Conservation (phyloP, 2,797 vertebrate genomes). For the Graptemys geographica region DNA sequence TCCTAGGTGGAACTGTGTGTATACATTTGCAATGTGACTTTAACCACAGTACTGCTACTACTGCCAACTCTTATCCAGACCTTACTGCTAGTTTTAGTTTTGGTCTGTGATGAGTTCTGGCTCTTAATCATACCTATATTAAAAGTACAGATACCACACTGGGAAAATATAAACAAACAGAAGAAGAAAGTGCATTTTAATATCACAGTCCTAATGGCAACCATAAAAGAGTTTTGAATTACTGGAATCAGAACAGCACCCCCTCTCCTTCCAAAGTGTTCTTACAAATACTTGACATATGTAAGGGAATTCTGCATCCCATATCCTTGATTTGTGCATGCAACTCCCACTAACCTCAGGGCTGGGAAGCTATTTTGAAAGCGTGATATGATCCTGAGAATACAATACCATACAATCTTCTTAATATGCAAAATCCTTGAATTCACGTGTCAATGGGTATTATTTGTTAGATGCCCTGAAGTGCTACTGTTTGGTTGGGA, state of each 20-base stretch:
- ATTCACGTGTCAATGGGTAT: slow-evolving; percentile 49
- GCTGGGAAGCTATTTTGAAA: slow-evolving; percentile 56
- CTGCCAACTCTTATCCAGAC: background rate
- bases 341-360: slow-evolving; percentile 49
- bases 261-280: slow-evolving; percentile 41
- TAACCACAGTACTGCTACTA: slow-evolving; percentile 1
- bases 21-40: slow-evolving; percentile 34
- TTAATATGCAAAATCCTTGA: slow-evolving; percentile 46
- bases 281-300: background rate
- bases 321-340: slow-evolving; percentile 14
- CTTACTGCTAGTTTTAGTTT: background rate
- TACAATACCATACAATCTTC: slow-evolving; percentile 12
- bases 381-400: slow-evolving; percentile 19
- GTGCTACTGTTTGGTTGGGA: slow-evolving; percentile 42
- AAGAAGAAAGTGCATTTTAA: slow-evolving; percentile 49
- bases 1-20: slow-evolving; percentile 55
- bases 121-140: background rate
- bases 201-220: background rate
- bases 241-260: slow-evolving; percentile 58
- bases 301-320: slow-evolving; percentile 58
- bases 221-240: slow-evolving; percentile 61
- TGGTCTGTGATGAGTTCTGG: slow-evolving; percentile 4
- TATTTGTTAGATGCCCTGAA: slow-evolving; percentile 52
- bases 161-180: background rate
- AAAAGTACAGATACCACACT: background rate